These are phyloP conservation scores for Tyto alba DNA, from an alignment of 2,113 vertebrate species.

Conservation along the genomic window DNA sequence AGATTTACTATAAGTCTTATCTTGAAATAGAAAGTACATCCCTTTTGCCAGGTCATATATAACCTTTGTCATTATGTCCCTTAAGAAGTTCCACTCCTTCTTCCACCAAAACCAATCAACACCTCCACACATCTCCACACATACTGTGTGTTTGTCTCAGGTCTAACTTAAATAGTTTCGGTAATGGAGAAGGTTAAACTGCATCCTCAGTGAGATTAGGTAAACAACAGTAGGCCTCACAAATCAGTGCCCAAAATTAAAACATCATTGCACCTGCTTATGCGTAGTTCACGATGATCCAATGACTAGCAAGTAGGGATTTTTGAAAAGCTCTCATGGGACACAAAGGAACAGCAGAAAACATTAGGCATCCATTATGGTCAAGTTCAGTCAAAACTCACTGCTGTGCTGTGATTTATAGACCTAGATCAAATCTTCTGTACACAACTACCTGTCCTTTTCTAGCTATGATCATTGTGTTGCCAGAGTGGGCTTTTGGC, in stretches of 20 bases:
- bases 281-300: neutral
- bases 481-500: neutral
- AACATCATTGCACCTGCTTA: neutral
- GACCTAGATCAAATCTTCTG: neutral
- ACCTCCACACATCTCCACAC: neutral
- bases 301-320: neutral
- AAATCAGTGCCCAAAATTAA: neutral
- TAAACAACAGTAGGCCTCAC: neutral
- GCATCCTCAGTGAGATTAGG: neutral
- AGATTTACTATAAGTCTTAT: neutral
- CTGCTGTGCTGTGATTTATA: neutral
- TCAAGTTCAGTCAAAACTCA: neutral
- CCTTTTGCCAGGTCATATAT: neutral
- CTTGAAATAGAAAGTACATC: neutral
- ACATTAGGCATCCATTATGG: neutral
- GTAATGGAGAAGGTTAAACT: neutral
- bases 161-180: neutral
- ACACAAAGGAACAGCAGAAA: neutral
- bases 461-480: too few species aligned
- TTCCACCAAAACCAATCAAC: neutral
- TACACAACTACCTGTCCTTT: neutral
- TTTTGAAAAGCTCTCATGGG: neutral
- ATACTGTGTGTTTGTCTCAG: neutral
- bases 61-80: neutral
- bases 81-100: neutral